These are phyloP conservation scores for Drosophila fungiperda DNA, from an alignment of 2,888 invertebrate genomes.

Conservation along the genomic window DNA sequence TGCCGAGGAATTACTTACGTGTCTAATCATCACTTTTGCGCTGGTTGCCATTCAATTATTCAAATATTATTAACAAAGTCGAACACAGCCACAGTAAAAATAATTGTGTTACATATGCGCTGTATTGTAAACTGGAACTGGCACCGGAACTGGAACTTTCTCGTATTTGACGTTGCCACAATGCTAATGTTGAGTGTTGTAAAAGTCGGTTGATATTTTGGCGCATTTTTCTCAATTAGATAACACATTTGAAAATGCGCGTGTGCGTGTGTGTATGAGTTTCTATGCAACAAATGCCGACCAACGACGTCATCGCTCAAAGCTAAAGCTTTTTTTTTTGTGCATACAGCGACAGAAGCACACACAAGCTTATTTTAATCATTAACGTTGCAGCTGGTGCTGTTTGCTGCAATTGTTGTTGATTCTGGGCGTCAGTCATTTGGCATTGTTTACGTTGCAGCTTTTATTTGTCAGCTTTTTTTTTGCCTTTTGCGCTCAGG, in stretches of 20 bases:
- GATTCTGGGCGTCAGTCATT: constrained; percentile 55
- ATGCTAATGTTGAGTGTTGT: constrained; percentile 14
- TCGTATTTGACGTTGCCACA: constrained; percentile 30
- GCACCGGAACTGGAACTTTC: neutral
- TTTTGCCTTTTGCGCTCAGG: constrained; percentile 62
- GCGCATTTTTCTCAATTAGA: constrained; percentile 25
- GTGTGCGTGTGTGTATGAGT: constrained; percentile 14
- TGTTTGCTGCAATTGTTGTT: constrained; percentile 58
- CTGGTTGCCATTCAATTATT: constrained; percentile 49
- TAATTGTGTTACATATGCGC: constrained; percentile 57
- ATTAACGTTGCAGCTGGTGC: constrained; percentile 58
- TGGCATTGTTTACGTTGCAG: constrained; percentile 71
- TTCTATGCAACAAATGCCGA: constrained; percentile 75
- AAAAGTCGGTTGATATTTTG: constrained; percentile 8
- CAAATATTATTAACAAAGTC: constrained; percentile 1
- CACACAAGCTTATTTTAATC: constrained; percentile 59
- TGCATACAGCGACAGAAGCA: constrained; percentile 25
- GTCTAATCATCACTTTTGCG: constrained; percentile 34
- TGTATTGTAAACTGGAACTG: constrained; percentile 11
- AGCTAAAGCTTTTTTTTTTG: constrained; percentile 55
- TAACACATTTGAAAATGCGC: constrained; percentile 1
- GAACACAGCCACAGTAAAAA: constrained; percentile 10
- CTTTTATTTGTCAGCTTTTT: constrained; percentile 76
- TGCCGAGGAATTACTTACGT: constrained; percentile 26
- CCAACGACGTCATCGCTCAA: constrained; percentile 60